These are phyloP conservation scores for Lophotis ruficrista DNA, from an alignment of 2,113 vertebrate genomes.

Conservation along the genomic window DNA sequence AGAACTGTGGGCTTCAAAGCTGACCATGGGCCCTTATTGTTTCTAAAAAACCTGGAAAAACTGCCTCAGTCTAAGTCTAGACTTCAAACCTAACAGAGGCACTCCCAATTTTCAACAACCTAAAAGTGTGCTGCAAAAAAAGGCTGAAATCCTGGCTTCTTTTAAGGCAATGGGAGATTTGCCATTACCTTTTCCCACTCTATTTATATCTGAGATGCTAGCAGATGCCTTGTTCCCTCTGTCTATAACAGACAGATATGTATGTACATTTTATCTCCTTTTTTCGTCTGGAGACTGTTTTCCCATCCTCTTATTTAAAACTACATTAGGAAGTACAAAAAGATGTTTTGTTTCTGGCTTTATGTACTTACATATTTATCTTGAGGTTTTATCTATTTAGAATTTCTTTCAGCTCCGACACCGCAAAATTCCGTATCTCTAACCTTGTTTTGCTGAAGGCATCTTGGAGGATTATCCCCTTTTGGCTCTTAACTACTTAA, in stretches of 20 bases:
- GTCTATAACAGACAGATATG: constrained; percentile 35
- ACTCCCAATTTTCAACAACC: neutral
- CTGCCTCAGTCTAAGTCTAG: neutral
- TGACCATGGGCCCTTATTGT: neutral
- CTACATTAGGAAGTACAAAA: neutral
- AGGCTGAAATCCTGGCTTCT: constrained; percentile 50
- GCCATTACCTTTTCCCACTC: constrained; percentile 68
- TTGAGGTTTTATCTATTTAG: neutral
- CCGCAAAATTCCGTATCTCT: neutral
- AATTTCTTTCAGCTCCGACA: neutral
- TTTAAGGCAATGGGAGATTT: constrained; percentile 53
- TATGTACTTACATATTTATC: neutral
- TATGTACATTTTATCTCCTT: neutral
- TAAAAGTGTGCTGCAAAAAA: constrained; percentile 31
- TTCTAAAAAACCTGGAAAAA: neutral
- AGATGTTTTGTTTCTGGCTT: neutral
- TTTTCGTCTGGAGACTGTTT: neutral
- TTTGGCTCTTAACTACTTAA: neutral
- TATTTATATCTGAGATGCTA: constrained; percentile 47
- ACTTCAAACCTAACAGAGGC: neutral
- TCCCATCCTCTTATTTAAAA: neutral
- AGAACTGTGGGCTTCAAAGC: neutral
- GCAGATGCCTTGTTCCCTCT: constrained; percentile 64
- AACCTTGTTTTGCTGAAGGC: neutral
- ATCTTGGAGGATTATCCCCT: neutral